Percentiles rank a stretch among this genome's conserved stretches.
Evolutionary conservation across 1,140 invertebrate species (phyloP).

Genomic region (Metaphire vulgaris): DNA sequence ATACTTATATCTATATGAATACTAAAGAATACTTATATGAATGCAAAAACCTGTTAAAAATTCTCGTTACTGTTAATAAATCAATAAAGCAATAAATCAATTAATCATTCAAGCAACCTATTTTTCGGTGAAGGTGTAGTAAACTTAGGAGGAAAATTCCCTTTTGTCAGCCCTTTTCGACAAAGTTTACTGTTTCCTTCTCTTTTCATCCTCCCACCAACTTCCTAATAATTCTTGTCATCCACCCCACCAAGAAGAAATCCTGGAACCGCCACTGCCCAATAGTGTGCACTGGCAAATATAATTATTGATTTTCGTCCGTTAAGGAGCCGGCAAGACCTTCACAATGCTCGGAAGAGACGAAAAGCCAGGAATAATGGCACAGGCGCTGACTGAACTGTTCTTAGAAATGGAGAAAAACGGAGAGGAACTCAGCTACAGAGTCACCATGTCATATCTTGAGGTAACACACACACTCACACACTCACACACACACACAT

Average conservation of each 20-base stretch:
- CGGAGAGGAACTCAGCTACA: conserved; percentile 46
- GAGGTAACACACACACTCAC: conserved; percentile 55
- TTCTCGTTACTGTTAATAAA: too few relatives aligned
- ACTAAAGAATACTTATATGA: too few relatives aligned
- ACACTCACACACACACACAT: not conserved
- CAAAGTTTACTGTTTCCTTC: too few relatives aligned
- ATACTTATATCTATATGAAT: too few relatives aligned
- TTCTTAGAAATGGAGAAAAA: conserved; percentile 69
- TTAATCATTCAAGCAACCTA: too few relatives aligned
- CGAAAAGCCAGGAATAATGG: conserved; percentile 79
- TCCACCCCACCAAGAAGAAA: not conserved
- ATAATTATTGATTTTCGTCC: not conserved
- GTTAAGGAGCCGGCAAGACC: conserved; percentile 84
- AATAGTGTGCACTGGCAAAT: not conserved
- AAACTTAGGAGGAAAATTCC: too few relatives aligned
- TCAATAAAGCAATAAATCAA: too few relatives aligned
- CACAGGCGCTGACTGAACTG: conserved; percentile 72
- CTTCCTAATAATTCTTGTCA: not conserved
- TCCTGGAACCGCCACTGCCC: not conserved
- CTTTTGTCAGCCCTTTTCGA: too few relatives aligned
- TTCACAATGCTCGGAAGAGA: conserved; percentile 89
- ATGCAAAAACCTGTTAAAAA: too few relatives aligned
- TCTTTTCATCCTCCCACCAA: too few relatives aligned
- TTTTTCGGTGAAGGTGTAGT: too few relatives aligned
- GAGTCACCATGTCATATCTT: conserved; percentile 90